phyloP scores from a whole-genome alignment of 2,797 vertebrate species.

The Erithacus rubecula region DNA sequence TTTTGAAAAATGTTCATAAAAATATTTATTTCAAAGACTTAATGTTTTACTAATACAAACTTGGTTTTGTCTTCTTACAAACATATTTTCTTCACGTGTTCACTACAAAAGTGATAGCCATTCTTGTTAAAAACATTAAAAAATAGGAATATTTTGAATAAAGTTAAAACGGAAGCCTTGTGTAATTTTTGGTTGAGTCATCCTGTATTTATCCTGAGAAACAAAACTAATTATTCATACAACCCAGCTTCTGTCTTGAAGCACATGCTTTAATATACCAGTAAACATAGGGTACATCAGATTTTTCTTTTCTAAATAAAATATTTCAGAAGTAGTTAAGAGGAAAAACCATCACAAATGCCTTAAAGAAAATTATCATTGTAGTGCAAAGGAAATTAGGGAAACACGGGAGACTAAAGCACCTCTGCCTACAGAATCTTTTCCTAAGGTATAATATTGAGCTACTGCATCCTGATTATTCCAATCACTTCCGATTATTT shows the following conservation, averaged over 20 bases:
- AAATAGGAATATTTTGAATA: background rate
- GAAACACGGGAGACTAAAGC: background rate
- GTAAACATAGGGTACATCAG: background rate
- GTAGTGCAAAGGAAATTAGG: background rate
- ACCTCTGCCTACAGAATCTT: background rate
- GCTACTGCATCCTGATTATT: background rate
- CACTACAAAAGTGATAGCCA: background rate
- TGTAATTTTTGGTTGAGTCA: background rate
- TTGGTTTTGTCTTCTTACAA: background rate
- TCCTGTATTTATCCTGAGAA: background rate
- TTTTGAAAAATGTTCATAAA: background rate
- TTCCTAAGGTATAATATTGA: background rate
- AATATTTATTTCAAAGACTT: background rate
- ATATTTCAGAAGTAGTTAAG: background rate
- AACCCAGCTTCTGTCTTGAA: background rate
- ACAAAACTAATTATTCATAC: background rate
- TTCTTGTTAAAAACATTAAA: background rate
- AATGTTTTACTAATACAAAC: background rate
- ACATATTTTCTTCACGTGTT: background rate
- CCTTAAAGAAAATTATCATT: background rate
- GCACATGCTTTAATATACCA: background rate
- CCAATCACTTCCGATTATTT: background rate
- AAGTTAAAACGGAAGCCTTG: background rate
- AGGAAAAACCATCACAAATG: background rate
- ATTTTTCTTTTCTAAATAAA: background rate